Base-by-base conservation (phyloP, 2,113 vertebrate species). In the Rhodinocichla rosea region DNA sequence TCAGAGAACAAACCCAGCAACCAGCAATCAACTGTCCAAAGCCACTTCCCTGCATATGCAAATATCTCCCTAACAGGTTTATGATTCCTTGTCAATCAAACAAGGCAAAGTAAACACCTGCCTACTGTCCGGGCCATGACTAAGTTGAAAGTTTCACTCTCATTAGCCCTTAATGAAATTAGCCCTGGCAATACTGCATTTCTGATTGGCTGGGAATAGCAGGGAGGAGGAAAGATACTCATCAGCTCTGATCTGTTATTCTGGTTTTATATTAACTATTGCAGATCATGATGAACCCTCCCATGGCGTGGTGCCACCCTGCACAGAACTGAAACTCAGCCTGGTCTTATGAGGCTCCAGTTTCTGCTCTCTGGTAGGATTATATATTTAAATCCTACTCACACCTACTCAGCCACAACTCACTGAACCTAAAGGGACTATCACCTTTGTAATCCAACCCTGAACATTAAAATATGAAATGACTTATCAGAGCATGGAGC, bases 231-330 rank as follows among this genome's bases (percentile, higher is more conserved):
- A 95, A 87, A 88, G 96, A 93, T 93, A 94, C 28, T 86, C 88
- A 94, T 95, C 95, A 94, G 91, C 71, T 65, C 90, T 56, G 65
- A 90, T 94, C 90, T 85, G 89, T 96, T 87, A 94, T 83, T 95
- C 73, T 70, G 32, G 86, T 95, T 94, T 92, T 82, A 90, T 89
- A 94, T 97, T 97, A 94, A 94, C 94, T 92, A 16, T 26, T 89
- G 59, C 75, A 94, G 85, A 91, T 79, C 30, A 18, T 5, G 4
- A 55, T 44, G 88, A 94, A 93, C 80, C 62, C 69, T 95, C 82
- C 68, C 33, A 7, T 37, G 69, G 49, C 27, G 8, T 56, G 26
- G 23, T 89, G 92, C 65, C 91, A 94, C 40, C 12, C 49, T 44
- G 32, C 6, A 33, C 49, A 83, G 42, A 81, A 60, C 57, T 85